These are phyloP conservation scores for Promerops cafer DNA, from an alignment of 2,113 vertebrate genomes.

Conservation along the genomic window DNA sequence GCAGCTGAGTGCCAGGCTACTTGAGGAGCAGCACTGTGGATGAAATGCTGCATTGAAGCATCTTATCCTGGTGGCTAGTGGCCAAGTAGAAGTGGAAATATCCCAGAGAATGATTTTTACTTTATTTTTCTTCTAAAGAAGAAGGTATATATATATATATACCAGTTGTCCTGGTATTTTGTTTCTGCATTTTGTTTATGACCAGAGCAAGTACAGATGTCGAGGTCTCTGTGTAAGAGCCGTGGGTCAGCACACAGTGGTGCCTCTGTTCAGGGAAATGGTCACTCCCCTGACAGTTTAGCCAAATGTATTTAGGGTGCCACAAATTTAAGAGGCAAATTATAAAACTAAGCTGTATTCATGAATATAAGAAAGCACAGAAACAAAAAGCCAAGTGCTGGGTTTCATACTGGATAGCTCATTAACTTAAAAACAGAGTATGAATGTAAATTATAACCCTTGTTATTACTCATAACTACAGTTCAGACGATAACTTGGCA, in stretches of 20 bases:
- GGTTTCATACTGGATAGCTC: constrained; percentile 64
- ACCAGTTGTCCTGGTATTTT: background rate
- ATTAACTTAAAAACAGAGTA: constrained; percentile 74
- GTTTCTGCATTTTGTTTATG: background rate
- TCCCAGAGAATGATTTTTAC: background rate
- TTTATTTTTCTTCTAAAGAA: background rate
- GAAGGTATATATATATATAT: background rate
- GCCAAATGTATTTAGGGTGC: background rate
- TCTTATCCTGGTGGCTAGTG: background rate
- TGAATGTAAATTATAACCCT: constrained; percentile 71
- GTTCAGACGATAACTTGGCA: constrained; percentile 66
- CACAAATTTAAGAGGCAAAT: background rate
- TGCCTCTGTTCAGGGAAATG: background rate
- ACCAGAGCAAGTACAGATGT: background rate
- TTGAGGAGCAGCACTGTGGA: background rate
- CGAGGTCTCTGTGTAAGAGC: background rate
- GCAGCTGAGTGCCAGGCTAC: background rate
- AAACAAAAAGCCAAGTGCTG: constrained; percentile 51
- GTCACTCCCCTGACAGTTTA: background rate
- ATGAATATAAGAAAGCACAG: background rate
- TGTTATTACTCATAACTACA: constrained; percentile 71
- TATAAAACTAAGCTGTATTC: constrained; percentile 25
- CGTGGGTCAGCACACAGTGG: background rate
- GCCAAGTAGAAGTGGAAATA: background rate
- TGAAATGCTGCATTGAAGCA: background rate